Percentiles rank a stretch among this genome's conserved stretches.
phyloP scores from a whole-genome alignment of 2,797 vertebrate genomes.

The Limosa lapponica region DNA sequence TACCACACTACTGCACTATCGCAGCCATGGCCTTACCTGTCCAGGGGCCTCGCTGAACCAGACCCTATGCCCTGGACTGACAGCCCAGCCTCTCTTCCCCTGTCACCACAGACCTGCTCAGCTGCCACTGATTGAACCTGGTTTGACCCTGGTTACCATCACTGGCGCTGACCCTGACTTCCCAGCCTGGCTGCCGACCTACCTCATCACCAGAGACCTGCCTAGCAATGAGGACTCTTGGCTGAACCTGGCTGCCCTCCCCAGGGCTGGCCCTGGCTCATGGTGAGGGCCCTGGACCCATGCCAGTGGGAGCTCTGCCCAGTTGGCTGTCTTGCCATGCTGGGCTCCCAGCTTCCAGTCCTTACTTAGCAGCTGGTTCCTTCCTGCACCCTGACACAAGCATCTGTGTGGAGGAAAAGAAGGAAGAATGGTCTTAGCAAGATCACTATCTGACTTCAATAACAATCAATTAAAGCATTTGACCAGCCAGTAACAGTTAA shows the following conservation, averaged over 20 bases:
- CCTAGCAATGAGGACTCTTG: fast-evolving
- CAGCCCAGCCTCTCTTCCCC: background rate
- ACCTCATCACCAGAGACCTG: background rate
- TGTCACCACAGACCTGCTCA: background rate
- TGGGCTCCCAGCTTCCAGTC: no score
- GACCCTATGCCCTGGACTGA: no score
- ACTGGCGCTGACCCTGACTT: background rate
- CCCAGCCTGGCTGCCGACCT: background rate
- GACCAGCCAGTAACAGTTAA: background rate
- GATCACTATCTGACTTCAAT: background rate
- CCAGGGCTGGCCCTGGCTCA: background rate
- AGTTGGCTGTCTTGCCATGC: fast-evolving
- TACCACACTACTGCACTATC: fast-evolving
- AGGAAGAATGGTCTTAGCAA: background rate
- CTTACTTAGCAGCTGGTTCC: background rate
- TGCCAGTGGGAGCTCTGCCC: background rate
- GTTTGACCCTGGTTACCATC: background rate
- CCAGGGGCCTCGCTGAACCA: fast-evolving
- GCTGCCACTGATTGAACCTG: background rate
- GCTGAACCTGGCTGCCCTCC: background rate
- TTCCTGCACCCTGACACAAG: no score
- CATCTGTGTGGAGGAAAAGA: background rate
- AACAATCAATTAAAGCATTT: background rate
- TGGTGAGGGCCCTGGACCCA: no score
- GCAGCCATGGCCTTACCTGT: fast-evolving